These are phyloP conservation scores for Peromyscus aztecus DNA, from an alignment of 2,797 vertebrate species.

Conservation along the genomic window DNA sequence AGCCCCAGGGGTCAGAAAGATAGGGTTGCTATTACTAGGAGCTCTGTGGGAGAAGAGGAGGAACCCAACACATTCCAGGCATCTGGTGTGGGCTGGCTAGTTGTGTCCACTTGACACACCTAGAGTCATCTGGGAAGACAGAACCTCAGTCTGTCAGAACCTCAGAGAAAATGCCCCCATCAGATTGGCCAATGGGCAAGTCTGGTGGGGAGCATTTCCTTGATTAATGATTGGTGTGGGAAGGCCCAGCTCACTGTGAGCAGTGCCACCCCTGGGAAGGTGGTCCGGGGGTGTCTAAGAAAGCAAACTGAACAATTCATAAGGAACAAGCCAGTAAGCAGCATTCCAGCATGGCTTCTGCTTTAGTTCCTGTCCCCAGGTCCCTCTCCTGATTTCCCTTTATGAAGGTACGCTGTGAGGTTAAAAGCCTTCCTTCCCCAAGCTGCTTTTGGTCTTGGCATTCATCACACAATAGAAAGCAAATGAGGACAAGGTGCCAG, in stretches of 20 bases:
- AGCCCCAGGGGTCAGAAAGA: background rate
- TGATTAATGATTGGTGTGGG: too few relatives aligned
- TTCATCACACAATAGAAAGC: background rate
- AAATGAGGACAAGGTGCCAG: background rate
- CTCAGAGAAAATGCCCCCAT: background rate
- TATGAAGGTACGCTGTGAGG: background rate
- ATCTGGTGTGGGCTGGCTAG: background rate
- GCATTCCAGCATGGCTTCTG: background rate
- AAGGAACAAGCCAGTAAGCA: background rate
- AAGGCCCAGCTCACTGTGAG: background rate
- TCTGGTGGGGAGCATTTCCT: background rate
- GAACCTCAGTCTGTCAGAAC: background rate
- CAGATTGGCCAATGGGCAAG: background rate
- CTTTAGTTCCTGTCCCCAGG: background rate
- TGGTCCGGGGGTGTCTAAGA: background rate
- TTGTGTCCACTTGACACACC: background rate
- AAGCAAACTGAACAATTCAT: background rate
- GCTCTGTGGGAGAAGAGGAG: background rate
- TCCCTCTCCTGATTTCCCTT: background rate
- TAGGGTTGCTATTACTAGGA: accelerated
- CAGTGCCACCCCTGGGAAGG: background rate
- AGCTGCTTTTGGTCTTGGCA: background rate
- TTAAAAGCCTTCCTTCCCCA: background rate
- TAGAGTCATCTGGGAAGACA: background rate
- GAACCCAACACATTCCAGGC: background rate